Percentiles rank a stretch among this genome's conserved stretches.
Evolutionary conservation across 2,113 vertebrate species (phyloP).

Genomic region (Synchiropus splendidus): DNA sequence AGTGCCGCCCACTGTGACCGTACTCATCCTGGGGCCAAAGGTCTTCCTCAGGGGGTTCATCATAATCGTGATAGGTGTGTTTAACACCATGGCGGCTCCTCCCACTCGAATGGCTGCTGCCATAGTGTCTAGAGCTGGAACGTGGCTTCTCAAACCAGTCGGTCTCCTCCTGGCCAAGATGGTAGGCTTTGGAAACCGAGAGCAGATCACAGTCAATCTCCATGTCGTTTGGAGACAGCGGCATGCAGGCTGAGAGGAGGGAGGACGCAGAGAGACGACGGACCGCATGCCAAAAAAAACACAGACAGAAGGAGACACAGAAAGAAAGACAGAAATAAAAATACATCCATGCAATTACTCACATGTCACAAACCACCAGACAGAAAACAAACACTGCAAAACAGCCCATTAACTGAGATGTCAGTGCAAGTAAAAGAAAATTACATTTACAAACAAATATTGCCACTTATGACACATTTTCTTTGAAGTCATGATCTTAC

Average conservation of each 20-base stretch:
- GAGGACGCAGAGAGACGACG: constrained; percentile 58
- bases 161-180: constrained; percentile 98
- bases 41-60: constrained; percentile 89
- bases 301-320: constrained; percentile 38
- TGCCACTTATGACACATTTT: too few species aligned
- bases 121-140: constrained; percentile 85
- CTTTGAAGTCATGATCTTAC: too few species aligned
- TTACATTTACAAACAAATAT: too few species aligned
- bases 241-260: constrained; percentile 67
- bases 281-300: constrained; percentile 57
- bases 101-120: constrained; percentile 80
- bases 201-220: constrained; percentile 90
- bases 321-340: constrained; percentile 53
- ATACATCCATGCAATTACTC: constrained; percentile 57
- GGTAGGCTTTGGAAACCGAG: constrained; percentile 99
- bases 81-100: constrained; percentile 81
- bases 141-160: constrained; percentile 99
- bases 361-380: constrained; percentile 1
- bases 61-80: constrained; percentile 91
- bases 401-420: too few species aligned
- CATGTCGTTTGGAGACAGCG: constrained; percentile 56
- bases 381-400: constrained; percentile 3
- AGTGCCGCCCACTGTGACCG: constrained; percentile 68
- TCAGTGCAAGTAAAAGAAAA: too few species aligned
- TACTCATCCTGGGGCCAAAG: constrained; percentile 86